Evolutionary conservation across 2,113 vertebrate genomes (phyloP).

Genomic region (Abramis brama): DNA sequence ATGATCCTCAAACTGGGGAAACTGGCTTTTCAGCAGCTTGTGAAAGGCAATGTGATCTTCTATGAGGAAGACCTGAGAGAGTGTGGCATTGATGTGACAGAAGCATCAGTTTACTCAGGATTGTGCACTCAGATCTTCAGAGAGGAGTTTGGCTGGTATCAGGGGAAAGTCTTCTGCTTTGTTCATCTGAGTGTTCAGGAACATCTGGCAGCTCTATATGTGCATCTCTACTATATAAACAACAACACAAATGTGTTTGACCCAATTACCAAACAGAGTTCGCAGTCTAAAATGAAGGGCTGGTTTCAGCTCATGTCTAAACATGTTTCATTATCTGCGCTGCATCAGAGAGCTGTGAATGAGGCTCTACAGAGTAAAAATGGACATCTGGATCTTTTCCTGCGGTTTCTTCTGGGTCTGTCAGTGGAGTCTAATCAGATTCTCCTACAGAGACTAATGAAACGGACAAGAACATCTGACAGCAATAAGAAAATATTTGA

Average conservation of each 20-base stretch:
- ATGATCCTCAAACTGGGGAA: not conserved
- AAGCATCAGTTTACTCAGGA: conserved; percentile 3
- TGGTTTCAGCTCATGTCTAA: not conserved
- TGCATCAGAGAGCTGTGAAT: not conserved
- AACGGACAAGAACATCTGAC: not conserved
- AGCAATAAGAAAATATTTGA: not conserved
- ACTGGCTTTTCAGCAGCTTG: not conserved
- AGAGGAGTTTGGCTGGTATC: not conserved
- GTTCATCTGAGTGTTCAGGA: not conserved
- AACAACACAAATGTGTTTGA: not conserved
- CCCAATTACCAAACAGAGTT: not conserved
- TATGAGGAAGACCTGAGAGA: not conserved
- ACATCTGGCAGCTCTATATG: conserved; percentile 5
- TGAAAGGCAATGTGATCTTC: not conserved
- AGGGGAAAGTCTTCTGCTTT: not conserved
- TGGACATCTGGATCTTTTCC: not conserved
- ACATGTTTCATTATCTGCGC: not conserved
- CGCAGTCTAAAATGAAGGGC: fast-evolving
- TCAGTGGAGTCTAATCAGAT: not conserved
- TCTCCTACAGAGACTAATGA: not conserved
- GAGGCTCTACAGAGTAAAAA: not conserved
- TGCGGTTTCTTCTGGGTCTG: not conserved
- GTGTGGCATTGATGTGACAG: conserved; percentile 8
- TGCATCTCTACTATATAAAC: not conserved
- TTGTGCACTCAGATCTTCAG: conserved; percentile 5